Evolutionary conservation across 2,797 vertebrate species (phyloP), one percentile per base, ranked within the genome.

Genomic region (Chrosomus eos): DNA sequence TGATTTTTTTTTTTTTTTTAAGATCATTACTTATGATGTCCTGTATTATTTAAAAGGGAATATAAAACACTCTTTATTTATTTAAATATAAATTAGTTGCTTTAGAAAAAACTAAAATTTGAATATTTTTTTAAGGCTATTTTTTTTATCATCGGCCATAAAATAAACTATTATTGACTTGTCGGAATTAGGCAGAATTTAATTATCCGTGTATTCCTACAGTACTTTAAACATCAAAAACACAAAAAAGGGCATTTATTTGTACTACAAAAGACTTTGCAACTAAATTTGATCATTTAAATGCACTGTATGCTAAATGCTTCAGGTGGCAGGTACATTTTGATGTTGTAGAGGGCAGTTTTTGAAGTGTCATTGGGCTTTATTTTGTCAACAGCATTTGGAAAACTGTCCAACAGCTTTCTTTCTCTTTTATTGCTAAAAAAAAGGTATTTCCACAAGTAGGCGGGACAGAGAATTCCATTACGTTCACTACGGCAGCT

Each of bases 401-500:
- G 68, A 76, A 88, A 87, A 80, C 77, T 70, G 53, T 67, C 82
- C 68, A 80, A 83, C 84, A 85, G 86, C 80, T 85, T 82, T 75
- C 33, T 26, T 26, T 87, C 55, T 83, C 68, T 58, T 66, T 66
- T 14, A 18, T 86, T 87, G 62, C 82, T 85, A 88, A 87, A 88
- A 92, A 53, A 53, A 89, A 94, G 80, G 80, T 51, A 84, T 86
- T 80, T 84, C 36, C 81, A 78, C 48, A 23, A 23, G 26, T 36
- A 71, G 62, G 86, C 67, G 81, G 72, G 74, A 85, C 58, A 55
- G 43, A 90, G 77, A 86, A 86, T 77, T 82, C 86, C 48, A 82
- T 87, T 89, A 73, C 33, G 58, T 81, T 89, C 51, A 70, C 76
- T 84, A 53, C 26, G 33, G 88, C 83, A 87, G 75, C 86, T 89